phyloP scores from a whole-genome alignment of 2,888 invertebrate genomes.

The Morinoia aosen region DNA sequence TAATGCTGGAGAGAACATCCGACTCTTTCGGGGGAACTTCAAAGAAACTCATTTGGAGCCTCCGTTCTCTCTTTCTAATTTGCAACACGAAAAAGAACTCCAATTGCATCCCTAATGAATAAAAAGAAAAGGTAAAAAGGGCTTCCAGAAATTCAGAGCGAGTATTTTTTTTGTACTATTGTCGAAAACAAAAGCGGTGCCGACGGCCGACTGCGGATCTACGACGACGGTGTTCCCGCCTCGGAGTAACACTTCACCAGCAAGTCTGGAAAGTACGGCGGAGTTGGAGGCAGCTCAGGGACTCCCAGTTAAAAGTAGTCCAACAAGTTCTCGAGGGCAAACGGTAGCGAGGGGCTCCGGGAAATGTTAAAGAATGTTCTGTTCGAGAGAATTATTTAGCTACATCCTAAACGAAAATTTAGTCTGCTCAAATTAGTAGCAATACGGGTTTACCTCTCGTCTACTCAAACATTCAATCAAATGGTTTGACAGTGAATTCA shows the following conservation, averaged over 20 bases:
- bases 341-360: neutral
- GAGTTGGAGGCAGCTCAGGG: neutral
- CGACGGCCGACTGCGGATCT: neutral
- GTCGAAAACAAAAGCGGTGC: conserved; percentile 12
- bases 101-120: conserved; percentile 40
- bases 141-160: conserved; percentile 26
- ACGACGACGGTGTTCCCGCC: neutral
- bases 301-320: neutral
- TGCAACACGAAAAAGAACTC: conserved; percentile 18
- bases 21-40: neutral
- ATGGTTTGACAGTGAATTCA: too few species aligned
- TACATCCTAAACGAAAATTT: neutral
- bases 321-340: neutral
- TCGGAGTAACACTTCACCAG: neutral
- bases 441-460: too few species aligned
- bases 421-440: too few species aligned
- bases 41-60: neutral
- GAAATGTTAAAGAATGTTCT: neutral
- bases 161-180: neutral
- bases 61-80: conserved; percentile 28
- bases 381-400: neutral
- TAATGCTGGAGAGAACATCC: neutral
- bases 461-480: too few species aligned
- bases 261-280: neutral
- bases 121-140: conserved; percentile 30